Evolutionary conservation across 2,888 invertebrate genomes (phyloP).

Genomic region (Argynnis bischoffii): DNA sequence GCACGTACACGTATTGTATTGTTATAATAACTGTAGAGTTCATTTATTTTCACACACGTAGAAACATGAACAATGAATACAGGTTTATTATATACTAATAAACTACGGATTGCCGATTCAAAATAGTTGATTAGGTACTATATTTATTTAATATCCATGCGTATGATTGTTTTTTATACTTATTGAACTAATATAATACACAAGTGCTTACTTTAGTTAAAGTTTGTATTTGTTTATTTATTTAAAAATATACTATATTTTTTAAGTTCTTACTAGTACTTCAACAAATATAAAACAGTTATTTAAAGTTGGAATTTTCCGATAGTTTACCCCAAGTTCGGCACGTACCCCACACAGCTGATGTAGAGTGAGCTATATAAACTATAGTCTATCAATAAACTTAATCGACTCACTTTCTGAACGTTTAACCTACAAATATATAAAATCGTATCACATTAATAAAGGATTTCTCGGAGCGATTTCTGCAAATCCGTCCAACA

Average conservation of each 20-base stretch:
- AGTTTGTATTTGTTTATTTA: no score
- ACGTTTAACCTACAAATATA: slow-evolving; percentile 18
- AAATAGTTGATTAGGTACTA: slow-evolving; percentile 1
- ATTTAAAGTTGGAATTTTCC: neutral
- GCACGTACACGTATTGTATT: no score
- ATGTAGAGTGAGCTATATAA: neutral
- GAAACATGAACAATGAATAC: slow-evolving; percentile 2
- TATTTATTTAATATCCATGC: no score
- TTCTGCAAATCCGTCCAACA: slow-evolving; percentile 18
- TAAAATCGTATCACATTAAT: slow-evolving; percentile 12
- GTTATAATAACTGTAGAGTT: neutral
- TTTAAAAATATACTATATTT: neutral
- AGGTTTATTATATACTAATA: neutral
- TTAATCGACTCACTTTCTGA: slow-evolving; percentile 5
- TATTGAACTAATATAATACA: no score
- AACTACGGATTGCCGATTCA: slow-evolving; percentile 4
- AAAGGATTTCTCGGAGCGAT: slow-evolving; percentile 18
- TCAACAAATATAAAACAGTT: neutral
- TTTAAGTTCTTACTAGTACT: neutral
- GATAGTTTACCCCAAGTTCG: neutral
- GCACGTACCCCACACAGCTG: slow-evolving; percentile 11
- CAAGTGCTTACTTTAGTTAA: no score
- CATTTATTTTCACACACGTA: neutral
- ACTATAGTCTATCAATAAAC: slow-evolving; percentile 13
- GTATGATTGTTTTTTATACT: no score